These are phyloP conservation scores for Hemicordylus capensis DNA, from an alignment of 2,113 vertebrate genomes.

Conservation along the genomic window DNA sequence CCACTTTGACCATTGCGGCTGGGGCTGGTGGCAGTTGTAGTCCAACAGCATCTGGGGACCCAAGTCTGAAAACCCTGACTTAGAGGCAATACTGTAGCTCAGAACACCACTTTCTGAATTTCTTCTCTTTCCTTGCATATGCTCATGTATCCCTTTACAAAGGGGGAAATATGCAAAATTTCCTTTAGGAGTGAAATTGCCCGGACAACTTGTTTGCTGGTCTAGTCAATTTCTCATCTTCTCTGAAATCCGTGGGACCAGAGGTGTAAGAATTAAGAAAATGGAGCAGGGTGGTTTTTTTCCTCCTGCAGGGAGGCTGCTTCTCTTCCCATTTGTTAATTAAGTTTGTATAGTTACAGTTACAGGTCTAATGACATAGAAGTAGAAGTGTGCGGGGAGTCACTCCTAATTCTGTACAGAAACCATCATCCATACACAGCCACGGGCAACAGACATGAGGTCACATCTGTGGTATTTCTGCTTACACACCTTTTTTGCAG, in stretches of 20 bases:
- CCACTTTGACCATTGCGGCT: too few relatives aligned
- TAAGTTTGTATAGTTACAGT: not conserved
- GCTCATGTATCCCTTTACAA: not conserved
- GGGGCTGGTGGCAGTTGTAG: too few relatives aligned
- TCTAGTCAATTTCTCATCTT: not conserved
- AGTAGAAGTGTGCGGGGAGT: not conserved
- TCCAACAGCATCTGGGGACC: too few relatives aligned
- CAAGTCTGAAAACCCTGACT: too few relatives aligned
- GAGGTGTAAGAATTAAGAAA: not conserved
- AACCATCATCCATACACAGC: not conserved
- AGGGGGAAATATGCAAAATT: not conserved
- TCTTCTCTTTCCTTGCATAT: not conserved
- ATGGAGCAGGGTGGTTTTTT: not conserved
- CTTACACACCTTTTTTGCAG: not conserved
- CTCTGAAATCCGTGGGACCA: not conserved
- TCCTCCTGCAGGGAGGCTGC: not conserved
- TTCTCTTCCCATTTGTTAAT: not conserved
- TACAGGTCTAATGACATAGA: not conserved
- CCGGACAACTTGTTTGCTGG: not conserved
- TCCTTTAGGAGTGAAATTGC: not conserved
- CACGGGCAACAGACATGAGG: not conserved
- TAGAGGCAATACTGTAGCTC: not conserved
- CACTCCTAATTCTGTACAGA: not conserved
- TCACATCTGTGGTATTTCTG: slow-evolving; percentile 20
- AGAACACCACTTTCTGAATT: not conserved